A percentile compares a stretch with the other conserved stretches of the same genome.
These are phyloP conservation scores for Sprattus sprattus DNA, from an alignment of 2,113 vertebrate genomes.

Conservation along the genomic window DNA sequence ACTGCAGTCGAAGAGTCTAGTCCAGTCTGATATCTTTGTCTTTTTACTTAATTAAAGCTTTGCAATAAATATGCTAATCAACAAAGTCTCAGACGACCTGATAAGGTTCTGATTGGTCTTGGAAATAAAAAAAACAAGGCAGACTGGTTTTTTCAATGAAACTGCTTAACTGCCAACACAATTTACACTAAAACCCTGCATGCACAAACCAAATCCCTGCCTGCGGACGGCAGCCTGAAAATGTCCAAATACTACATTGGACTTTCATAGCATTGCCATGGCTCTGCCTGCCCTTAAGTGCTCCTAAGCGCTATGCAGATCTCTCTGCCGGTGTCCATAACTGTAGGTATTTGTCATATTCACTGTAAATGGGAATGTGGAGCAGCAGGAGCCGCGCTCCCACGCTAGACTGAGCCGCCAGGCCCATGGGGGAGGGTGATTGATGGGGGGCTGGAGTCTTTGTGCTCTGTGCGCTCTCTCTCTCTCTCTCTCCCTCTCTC, in stretches of 20 bases:
- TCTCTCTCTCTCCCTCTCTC: background rate
- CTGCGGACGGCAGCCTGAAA: background rate
- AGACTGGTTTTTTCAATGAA: background rate
- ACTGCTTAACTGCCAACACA: background rate
- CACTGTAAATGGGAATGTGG: conserved; percentile 8
- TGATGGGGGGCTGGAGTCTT: background rate
- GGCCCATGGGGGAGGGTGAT: background rate
- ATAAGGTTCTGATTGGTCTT: conserved; percentile 36
- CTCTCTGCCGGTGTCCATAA: background rate
- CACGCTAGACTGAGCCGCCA: background rate
- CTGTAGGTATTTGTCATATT: conserved; percentile 3
- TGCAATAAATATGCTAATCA: conserved; percentile 74
- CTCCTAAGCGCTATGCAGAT: background rate
- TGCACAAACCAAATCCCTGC: background rate
- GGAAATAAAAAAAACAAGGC: conserved; percentile 27
- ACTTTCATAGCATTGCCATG: background rate
- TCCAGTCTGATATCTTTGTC: conserved; percentile 57
- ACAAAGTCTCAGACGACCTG: conserved; percentile 41
- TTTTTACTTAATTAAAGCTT: conserved; percentile 72
- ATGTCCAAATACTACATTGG: background rate
- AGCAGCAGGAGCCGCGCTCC: background rate
- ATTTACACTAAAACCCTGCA: background rate
- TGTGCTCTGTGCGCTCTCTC: background rate
- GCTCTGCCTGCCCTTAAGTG: background rate
- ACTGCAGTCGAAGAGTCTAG: background rate